Conservation (phyloP, 2,888 invertebrate species). For the Leptothorax acervorum region DNA sequence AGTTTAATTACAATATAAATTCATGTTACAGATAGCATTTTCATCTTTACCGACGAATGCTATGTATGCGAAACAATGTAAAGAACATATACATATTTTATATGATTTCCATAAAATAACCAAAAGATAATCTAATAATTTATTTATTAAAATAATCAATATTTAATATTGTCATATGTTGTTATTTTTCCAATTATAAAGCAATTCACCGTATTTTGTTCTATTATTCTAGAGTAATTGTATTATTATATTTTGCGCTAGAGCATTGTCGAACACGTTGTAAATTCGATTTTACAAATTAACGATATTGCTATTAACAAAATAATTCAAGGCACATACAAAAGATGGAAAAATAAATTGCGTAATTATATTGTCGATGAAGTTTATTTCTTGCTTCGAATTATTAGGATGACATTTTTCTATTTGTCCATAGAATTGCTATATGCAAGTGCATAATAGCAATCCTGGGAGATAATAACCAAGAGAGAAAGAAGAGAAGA, state of each 20-base stretch:
- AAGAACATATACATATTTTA: background rate
- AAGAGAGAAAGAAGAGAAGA: background rate
- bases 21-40: background rate
- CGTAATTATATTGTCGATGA: background rate
- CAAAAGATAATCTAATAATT: background rate
- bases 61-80: background rate
- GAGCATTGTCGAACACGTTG: background rate
- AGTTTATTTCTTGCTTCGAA: background rate
- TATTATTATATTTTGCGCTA: background rate
- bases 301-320: background rate
- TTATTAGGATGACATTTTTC: background rate
- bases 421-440: background rate
- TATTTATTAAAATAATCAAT: background rate
- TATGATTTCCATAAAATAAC: background rate
- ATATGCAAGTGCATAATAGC: slow-evolving; percentile 3
- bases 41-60: slow-evolving; percentile 33
- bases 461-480: background rate
- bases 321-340: background rate
- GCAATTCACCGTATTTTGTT: background rate
- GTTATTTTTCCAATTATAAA: background rate
- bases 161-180: background rate
- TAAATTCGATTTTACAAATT: slow-evolving; percentile 9
- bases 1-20: slow-evolving; percentile 3
- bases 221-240: background rate
- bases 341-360: slow-evolving; percentile 2